Percentiles rank a stretch among this genome's conserved stretches.
Conservation (phyloP, 2,888 invertebrate species). For the Morpho helenor region DNA sequence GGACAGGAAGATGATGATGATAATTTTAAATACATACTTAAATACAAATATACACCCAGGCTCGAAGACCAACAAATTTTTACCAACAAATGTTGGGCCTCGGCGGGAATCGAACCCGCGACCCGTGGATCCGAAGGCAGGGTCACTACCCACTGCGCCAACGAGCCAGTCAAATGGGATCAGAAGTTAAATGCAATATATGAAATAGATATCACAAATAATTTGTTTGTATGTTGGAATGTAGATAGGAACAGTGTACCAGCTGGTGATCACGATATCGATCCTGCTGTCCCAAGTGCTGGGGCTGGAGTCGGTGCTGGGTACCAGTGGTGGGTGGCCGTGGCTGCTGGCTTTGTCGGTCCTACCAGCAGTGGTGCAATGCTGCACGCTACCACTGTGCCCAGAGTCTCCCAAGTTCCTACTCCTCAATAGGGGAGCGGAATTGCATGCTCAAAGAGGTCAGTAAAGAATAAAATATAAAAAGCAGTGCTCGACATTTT, state of each 20-base stretch:
- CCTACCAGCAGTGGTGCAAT: slow-evolving; percentile 84
- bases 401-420: slow-evolving; percentile 92
- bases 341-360: slow-evolving; percentile 84
- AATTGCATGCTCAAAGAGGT: slow-evolving; percentile 86
- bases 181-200: too few relatives aligned
- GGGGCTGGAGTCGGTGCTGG: slow-evolving; percentile 85
- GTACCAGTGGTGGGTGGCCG: slow-evolving; percentile 87
- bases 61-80: too few relatives aligned
- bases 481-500: too few relatives aligned
- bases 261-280: slow-evolving; percentile 89
- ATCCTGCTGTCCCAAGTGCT: slow-evolving; percentile 89
- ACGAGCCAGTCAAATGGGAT: too few relatives aligned
- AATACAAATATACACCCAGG: too few relatives aligned
- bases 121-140: too few relatives aligned
- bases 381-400: slow-evolving; percentile 85
- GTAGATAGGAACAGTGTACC: slow-evolving; percentile 91
- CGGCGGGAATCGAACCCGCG: too few relatives aligned
- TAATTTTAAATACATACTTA: too few relatives aligned
- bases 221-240: neutral
- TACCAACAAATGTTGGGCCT: too few relatives aligned
- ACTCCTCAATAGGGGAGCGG: slow-evolving; percentile 81
- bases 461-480: slow-evolving; percentile 13
- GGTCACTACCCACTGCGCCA: too few relatives aligned
- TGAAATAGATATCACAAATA: too few relatives aligned
- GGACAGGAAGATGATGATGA: too few relatives aligned